Evolutionary conservation across 1,140 invertebrate genomes (phyloP), one percentile per base, ranked within the genome.

Genomic region (Trypoxylus dichotomus): DNA sequence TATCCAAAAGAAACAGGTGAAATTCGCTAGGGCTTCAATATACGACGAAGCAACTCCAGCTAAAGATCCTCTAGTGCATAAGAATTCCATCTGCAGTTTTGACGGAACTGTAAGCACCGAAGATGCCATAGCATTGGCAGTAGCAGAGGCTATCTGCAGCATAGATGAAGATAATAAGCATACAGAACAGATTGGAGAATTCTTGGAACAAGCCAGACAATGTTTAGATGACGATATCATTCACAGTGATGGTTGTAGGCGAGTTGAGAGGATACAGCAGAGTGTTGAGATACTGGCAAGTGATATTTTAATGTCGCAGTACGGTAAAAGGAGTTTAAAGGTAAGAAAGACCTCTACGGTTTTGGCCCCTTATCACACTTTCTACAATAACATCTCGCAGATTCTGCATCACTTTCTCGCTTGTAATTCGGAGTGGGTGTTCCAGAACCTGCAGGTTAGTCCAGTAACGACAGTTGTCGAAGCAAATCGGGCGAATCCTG

Each of bases 121-220:
- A 0, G 79, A 80, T 83, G 76, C 83, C 79, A 71, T 85, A 81
- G 80, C 88, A 77, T 82, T 89, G 15, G 90, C 91, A 0, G 85
- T 94, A 0, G 92, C 92, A 0, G 94, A 95, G 85, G 91, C 91
- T 0, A 87, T 95, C 11, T 95, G 93, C 81, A 92, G 91, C n/a
- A 91, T 94, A 37, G 93, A 94, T 82, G 92, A 93, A 80, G 91
- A 93, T 68, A 90, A 93, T 80, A 93, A 93, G 80, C 92, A 94
- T 77, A 92, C 91, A 0, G 88, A 90, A 74, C 90, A 93, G 81
- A 91, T 94, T 71, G 87, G 91, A 1, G 84, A 88, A 41, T 88
- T 94, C 7, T 82, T 93, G 15, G 85, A 86, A 21, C 87, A 89
- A 75, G 87, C 89, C 19, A 89, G 89, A 76, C 86, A 88, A n/a